Percentiles rank a stretch among this genome's conserved stretches.
phyloP scores from a whole-genome alignment of 2,113 vertebrate species.

The Melanerpes aurifrons region DNA sequence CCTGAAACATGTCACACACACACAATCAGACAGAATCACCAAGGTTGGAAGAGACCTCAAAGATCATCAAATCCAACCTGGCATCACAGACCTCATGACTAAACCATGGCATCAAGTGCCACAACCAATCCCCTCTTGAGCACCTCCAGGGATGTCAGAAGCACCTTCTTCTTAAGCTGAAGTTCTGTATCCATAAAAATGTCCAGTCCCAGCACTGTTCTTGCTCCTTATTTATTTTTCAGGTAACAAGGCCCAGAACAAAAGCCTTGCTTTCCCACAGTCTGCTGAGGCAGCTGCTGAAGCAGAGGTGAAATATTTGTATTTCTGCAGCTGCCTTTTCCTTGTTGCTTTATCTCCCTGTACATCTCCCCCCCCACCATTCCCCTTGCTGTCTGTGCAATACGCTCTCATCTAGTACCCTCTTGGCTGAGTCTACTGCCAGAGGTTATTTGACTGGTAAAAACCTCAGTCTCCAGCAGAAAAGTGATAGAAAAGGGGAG shows the following conservation, averaged over 20 bases:
- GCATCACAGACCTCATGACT: too few species aligned
- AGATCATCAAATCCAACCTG: too few species aligned
- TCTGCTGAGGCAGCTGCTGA: constrained; percentile 5
- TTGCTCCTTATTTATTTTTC: constrained; percentile 36
- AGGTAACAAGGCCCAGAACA: background rate
- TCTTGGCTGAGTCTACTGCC: background rate
- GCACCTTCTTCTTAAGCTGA: background rate
- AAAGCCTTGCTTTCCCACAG: background rate
- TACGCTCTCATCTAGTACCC: background rate
- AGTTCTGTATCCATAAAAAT: background rate
- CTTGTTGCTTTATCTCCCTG: background rate
- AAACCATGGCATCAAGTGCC: too few species aligned
- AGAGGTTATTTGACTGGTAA: background rate
- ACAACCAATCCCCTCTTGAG: too few species aligned
- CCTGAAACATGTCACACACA: background rate
- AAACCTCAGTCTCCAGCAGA: background rate
- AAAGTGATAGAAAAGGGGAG: background rate
- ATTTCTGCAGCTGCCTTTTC: background rate
- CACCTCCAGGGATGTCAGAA: background rate
- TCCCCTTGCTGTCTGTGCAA: background rate
- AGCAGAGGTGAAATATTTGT: background rate
- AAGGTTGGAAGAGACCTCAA: too few species aligned
- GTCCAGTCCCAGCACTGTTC: background rate
- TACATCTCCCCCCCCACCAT: rapidly evolving
- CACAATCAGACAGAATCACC: too few species aligned